These are phyloP conservation scores for Phoeniculus purpureus DNA, from an alignment of 2,797 vertebrate genomes.

Conservation along the genomic window DNA sequence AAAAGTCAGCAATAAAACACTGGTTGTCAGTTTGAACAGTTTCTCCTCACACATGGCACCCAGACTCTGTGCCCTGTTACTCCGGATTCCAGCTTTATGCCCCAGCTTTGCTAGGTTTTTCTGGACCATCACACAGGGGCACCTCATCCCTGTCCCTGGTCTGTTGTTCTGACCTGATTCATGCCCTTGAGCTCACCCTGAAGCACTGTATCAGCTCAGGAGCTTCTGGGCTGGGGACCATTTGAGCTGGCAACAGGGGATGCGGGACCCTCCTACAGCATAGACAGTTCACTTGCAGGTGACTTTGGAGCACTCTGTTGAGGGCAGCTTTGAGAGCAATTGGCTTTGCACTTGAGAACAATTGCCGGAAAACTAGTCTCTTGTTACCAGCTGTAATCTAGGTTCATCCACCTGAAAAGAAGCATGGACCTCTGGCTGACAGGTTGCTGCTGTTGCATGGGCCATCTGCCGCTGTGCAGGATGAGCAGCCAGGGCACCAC, in stretches of 20 bases:
- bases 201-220: background rate
- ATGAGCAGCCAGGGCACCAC: rapidly evolving
- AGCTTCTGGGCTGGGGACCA: background rate
- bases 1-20: background rate
- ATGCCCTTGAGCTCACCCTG: background rate
- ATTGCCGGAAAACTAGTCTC: background rate
- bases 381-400: background rate
- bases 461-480: background rate
- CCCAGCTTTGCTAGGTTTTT: background rate
- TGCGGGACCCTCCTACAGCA: background rate
- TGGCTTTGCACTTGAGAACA: background rate
- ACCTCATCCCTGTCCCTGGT: background rate
- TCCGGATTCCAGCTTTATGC: background rate
- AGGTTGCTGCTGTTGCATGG: too few species aligned
- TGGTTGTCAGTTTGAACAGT: background rate
- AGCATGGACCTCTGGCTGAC: rapidly evolving
- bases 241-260: rapidly evolving
- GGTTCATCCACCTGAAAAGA: background rate
- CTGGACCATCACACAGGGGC: background rate
- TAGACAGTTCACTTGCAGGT: rapidly evolving
- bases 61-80: background rate
- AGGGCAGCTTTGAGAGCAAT: background rate
- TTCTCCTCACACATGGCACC: background rate
- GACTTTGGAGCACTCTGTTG: background rate
- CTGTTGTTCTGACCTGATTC: background rate